These are phyloP conservation scores for Oscheius sp. DNA, from an alignment of 2,888 invertebrate genomes.

Conservation along the genomic window DNA sequence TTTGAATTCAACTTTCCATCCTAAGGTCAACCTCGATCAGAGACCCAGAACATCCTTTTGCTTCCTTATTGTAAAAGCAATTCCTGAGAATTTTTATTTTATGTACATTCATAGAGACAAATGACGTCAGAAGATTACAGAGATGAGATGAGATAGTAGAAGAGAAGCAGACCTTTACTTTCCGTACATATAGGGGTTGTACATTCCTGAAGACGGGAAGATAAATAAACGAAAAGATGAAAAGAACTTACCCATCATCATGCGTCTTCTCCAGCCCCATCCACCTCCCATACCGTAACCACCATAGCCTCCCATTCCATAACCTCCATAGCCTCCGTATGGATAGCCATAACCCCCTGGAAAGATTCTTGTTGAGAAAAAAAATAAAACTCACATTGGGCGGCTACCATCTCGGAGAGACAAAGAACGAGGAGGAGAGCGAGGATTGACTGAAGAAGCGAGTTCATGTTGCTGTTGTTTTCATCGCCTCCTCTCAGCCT, in stretches of 20 bases:
- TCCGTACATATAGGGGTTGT: constrained; percentile 10
- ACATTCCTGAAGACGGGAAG: constrained; percentile 15
- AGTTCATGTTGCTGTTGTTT: not conserved
- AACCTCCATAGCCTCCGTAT: not conserved
- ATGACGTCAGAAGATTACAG: not conserved
- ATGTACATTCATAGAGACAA: not conserved
- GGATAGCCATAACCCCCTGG: constrained; percentile 12
- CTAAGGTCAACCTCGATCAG: too few relatives aligned
- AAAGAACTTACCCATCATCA: constrained; percentile 6
- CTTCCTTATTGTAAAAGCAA: not conserved
- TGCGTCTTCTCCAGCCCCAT: constrained; percentile 1
- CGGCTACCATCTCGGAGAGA: not conserved
- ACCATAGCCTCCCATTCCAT: not conserved
- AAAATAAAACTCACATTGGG: constrained; percentile 7
- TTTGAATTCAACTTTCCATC: too few relatives aligned
- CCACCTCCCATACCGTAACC: constrained; percentile 4
- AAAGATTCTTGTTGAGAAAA: not conserved
- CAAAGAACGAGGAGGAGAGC: not conserved
- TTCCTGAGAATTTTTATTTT: not conserved
- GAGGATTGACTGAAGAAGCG: not conserved
- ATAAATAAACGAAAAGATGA: too few relatives aligned
- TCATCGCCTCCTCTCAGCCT: not conserved
- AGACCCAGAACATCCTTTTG: not conserved
- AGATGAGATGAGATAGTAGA: not conserved
- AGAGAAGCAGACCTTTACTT: not conserved